Base-by-base conservation (phyloP, 1,140 invertebrate genomes). In the Bombus huntii region DNA sequence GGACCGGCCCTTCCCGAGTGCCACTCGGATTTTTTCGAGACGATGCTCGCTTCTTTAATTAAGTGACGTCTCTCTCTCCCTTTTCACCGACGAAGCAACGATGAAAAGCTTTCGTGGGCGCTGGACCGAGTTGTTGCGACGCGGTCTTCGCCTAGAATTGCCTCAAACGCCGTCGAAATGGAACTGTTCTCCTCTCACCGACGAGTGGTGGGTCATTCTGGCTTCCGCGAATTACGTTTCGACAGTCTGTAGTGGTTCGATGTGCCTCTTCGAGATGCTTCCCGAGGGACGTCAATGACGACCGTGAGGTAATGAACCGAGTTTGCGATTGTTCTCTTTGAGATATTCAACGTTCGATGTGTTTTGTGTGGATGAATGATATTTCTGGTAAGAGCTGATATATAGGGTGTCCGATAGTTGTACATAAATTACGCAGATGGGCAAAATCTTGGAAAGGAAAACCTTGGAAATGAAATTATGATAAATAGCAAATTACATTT, bases 41-140 rank as follows among this genome's bases (percentile, higher is more conserved):
- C 88, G 85, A 85, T 90, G 73, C 81, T 82, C 66, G 82, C 68
- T 81, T 81, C 79, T 89, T 90, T 90, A 90, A 91, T 91, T 91
- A 91, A 90, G 89, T 90, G 84, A 82, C 87, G 76, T 87, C 66
- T 88, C 81, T 87, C 66, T 88, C 77, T 76, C 72, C 85, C 87
- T 88, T 83, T 83, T 53, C 72, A 53, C 39, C 39, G 53, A 59
- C 68, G 62, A 74, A 62, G 77, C 37, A 47, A 70, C 71, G 66
- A 85, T 90, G 83, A 90, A 90, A 86, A 81, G 72, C 75, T 81
- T 66, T 68, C 75, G 81, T 81, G 79, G 18, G 37, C 13, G 8
- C 28, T n/a, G 44, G 42, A 12, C 57, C 34, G n/a, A 72, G 68
- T 62, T 74, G 78, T 87, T 76, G 85, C 88, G 76, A 85, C 86